Evolutionary conservation across 2,113 vertebrate species (phyloP), one percentile per base, ranked within the genome.

Genomic region (Xiphias gladius): DNA sequence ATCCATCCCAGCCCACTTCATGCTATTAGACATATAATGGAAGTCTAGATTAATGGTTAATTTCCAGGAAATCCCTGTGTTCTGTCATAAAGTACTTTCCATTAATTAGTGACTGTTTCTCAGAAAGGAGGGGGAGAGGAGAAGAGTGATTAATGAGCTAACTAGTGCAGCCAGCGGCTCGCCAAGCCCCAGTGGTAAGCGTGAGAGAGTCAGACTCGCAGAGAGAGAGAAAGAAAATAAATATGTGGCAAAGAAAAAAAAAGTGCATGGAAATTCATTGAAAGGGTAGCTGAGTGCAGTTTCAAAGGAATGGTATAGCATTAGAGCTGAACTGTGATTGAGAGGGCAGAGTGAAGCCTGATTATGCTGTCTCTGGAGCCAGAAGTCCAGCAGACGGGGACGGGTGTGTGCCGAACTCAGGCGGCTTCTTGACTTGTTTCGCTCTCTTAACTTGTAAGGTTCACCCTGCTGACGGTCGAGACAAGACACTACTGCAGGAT

Each of bases 71-170:
- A 91, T 84, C 62, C 79, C 52, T 76, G 82, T 74, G 86, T 90
- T 85, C 65, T 93, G 90, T 94, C 91, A 88, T 89, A 91, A 89
- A 92, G 86, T 90, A 86, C 86, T 93, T 92, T 93, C 91, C 90
- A 93, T 93, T 92, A 91, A 91, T 93, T 91, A 91, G 87, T 54
- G 85, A 72, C 86, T 75, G 76, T 92, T 92, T 91, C 82, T 91
- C 55, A 80, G 90, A 86, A 83, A 14, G 72, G 76, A 83, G 80
- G 58, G 71, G 73, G 50, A 70, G 79, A 84, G 55, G 76, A 79
- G 86, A 87, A 55, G 22, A 87, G 86, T 90, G 92, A 92, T 90
- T 87, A 85, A 92, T 80, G 90, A 90, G 79, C 82, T 32, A 75
- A 80, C 63, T 52, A 14, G 65, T 65, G 81, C 79, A 73, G 87